Base-by-base conservation (phyloP, 2,888 invertebrate genomes). In the Cenopis cana region DNA sequence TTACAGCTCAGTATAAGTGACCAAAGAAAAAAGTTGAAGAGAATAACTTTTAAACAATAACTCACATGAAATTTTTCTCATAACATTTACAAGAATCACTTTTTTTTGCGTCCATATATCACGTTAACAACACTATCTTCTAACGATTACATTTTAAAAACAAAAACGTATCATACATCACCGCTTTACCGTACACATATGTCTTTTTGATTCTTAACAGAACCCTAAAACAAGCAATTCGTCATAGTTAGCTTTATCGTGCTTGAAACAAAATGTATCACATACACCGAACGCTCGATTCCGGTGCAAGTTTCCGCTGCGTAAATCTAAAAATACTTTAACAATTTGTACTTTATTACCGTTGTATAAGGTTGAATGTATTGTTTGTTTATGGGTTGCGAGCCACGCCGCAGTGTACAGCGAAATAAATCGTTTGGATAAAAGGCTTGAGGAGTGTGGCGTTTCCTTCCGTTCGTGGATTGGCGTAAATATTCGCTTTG, bases 181-280 rank as follows among this genome's bases (percentile, higher is more conserved):
- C 10, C 12, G 1, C 18, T 20, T n/a, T 10, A 9, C 0, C 20
- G 38, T 0, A 50, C 20, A 24, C 4, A 17, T 38, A 20, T 14
- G 20, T 14, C 64, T 2, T 64, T 64, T 52, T 38, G n/a, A 6
- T 50, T 36, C 1, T 12, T 9, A 9, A 55, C 24, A 0, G 4
- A 2, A 54, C 10, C n/a, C 10, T 18, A 20, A 36, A 20, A 62
- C 11, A 59, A 60, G n/a, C 52, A 41, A 68, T 61, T 68, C 68
- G 41, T 68, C 60, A 68, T 61, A 36, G 68, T 68, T 68, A 68
- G 54, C 52, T 60, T 68, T 68, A 68, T 68, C 68, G 54, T 6
- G 68, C 60, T 59, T 18, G 60, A 68, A 68, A 61, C 60, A 68
- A 60, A 60, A 68, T 68, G 68, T 18, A 68, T 61, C 60, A 46